These are phyloP conservation scores for Geodia barretti DNA, from an alignment of 37 sponge, comb jelly and placozoan genomes.

Conservation along the genomic window DNA sequence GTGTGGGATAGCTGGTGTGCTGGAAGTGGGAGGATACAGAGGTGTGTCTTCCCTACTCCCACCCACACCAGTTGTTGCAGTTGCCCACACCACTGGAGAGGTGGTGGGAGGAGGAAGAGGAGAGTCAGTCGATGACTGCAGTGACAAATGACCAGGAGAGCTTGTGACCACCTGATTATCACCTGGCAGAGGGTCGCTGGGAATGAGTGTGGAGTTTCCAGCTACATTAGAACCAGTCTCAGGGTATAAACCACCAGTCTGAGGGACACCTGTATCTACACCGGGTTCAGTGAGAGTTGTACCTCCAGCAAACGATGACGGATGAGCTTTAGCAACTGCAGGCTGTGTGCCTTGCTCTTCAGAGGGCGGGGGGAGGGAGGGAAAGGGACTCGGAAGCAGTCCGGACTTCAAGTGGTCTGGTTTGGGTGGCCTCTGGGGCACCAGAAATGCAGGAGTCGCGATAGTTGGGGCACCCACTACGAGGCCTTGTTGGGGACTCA, in stretches of 20 bases:
- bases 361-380: background rate
- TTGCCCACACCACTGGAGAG: background rate
- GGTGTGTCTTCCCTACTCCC: background rate
- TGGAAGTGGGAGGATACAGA: background rate
- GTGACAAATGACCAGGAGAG: no score
- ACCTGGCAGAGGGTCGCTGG: background rate
- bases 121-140: no score
- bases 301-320: no score
- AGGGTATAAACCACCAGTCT: background rate
- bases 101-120: background rate
- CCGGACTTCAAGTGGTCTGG: slow-evolving; percentile 6
- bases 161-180: no score
- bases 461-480: background rate
- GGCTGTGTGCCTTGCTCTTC: slow-evolving; percentile 3
- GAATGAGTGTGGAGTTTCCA: background rate
- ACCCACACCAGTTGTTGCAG: background rate
- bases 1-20: background rate
- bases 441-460: background rate
- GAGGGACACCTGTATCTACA: background rate
- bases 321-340: no score
- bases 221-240: background rate
- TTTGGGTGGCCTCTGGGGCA: slow-evolving; percentile 13
- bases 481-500: background rate
- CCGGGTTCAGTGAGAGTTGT: background rate
- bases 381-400: background rate